These are phyloP conservation scores for Drosophila miranda DNA, from an alignment of 1,140 invertebrate genomes.

Conservation along the genomic window DNA sequence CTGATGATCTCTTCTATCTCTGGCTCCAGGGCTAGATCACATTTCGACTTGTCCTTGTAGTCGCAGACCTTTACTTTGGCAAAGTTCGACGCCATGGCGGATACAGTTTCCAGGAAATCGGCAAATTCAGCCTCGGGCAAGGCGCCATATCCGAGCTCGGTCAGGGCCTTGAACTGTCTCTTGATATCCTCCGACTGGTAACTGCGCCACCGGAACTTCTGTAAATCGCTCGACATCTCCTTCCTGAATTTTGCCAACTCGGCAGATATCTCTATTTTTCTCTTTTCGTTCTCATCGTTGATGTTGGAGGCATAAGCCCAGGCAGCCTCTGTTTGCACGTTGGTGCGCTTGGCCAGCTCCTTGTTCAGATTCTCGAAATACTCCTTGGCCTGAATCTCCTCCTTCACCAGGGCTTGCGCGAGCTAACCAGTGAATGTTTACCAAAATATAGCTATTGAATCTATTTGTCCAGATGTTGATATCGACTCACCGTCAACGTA, in stretches of 20 bases:
- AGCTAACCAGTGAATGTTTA: slow-evolving; percentile 26
- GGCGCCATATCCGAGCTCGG: slow-evolving; percentile 87
- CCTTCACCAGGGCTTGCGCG: slow-evolving; percentile 71
- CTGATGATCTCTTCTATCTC: slow-evolving; percentile 88
- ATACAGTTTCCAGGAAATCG: slow-evolving; percentile 86
- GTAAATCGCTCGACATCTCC: slow-evolving; percentile 83
- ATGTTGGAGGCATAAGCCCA: slow-evolving; percentile 91
- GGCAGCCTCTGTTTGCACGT: slow-evolving; percentile 84
- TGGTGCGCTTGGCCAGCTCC: slow-evolving; percentile 84
- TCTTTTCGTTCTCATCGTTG: slow-evolving; percentile 87
- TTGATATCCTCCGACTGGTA: slow-evolving; percentile 85
- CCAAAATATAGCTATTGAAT: too few relatives aligned
- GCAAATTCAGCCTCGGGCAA: slow-evolving; percentile 87
- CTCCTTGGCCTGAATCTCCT: slow-evolving; percentile 85
- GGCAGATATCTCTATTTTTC: slow-evolving; percentile 83
- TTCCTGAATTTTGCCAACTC: slow-evolving; percentile 79
- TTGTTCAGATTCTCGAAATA: slow-evolving; percentile 85
- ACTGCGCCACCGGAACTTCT: slow-evolving; percentile 86
- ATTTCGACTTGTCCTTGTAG: slow-evolving; percentile 86
- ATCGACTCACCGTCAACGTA: slow-evolving; percentile 63
- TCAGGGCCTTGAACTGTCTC: slow-evolving; percentile 87
- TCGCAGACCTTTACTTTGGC: slow-evolving; percentile 91
- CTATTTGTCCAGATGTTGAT: too few relatives aligned
- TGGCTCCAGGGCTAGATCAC: slow-evolving; percentile 89
- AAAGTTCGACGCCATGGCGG: slow-evolving; percentile 90